Evolutionary conservation across 2,113 vertebrate species (phyloP).

Genomic region (Theropithecus gelada): DNA sequence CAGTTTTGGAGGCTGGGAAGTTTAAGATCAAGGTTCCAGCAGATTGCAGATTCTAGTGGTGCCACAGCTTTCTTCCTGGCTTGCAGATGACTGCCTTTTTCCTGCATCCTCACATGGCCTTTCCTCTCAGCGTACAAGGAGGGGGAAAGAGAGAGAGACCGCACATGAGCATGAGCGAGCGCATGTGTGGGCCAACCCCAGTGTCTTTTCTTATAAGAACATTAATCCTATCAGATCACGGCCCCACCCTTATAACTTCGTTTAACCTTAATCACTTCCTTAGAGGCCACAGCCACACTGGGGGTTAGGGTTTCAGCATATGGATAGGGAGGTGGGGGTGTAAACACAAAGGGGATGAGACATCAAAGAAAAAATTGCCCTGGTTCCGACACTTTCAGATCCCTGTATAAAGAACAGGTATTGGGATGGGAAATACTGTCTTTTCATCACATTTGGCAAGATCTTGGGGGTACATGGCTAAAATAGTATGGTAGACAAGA

Average conservation of each 20-base stretch:
- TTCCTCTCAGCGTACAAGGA: neutral
- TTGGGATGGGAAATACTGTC: neutral
- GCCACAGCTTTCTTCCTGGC: neutral
- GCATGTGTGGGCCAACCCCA: neutral
- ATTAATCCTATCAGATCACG: neutral
- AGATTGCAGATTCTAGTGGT: neutral
- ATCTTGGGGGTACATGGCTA: neutral
- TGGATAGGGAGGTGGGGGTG: neutral
- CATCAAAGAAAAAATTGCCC: neutral
- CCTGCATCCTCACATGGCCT: neutral
- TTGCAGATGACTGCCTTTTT: neutral
- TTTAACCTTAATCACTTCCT: neutral
- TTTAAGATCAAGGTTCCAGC: neutral
- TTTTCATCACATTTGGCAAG: neutral
- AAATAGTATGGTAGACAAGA: neutral
- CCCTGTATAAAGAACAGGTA: neutral
- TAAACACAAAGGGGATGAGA: neutral
- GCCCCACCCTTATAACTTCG: neutral
- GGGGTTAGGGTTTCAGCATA: neutral
- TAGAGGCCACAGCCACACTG: neutral
- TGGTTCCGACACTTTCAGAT: neutral
- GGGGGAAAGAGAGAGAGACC: neutral
- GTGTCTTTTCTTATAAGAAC: neutral
- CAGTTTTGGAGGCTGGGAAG: neutral
- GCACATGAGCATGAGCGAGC: too few species aligned